These are phyloP conservation scores for Pheucticus melanocephalus DNA, from an alignment of 2,113 vertebrate species.

Conservation along the genomic window DNA sequence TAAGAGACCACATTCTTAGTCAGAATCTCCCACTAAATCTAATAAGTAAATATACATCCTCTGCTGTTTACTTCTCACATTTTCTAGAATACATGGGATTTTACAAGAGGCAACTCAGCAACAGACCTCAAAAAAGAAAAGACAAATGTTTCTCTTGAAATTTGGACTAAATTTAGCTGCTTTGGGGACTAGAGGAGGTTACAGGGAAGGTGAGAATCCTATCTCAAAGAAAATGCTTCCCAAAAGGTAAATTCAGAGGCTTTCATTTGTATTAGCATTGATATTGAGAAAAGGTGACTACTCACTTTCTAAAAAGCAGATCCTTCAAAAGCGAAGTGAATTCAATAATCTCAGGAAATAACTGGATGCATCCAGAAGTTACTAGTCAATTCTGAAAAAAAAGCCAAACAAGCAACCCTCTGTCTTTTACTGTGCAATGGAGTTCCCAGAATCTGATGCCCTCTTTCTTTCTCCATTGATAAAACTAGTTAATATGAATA, in stretches of 20 bases:
- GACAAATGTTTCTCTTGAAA: background rate
- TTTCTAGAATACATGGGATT: background rate
- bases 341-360: background rate
- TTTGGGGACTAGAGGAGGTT: background rate
- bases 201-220: background rate
- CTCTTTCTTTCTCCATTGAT: background rate
- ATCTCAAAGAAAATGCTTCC: background rate
- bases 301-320: background rate
- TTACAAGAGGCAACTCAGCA: background rate
- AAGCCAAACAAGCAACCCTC: background rate
- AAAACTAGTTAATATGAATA: background rate
- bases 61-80: background rate
- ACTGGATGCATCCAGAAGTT: background rate
- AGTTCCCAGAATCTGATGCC: background rate
- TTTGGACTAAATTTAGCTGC: background rate
- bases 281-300: background rate
- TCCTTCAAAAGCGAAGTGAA: background rate
- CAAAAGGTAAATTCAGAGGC: background rate
- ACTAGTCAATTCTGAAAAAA: background rate
- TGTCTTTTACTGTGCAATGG: background rate
- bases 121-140: background rate
- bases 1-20: background rate
- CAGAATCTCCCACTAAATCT: background rate
- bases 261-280: background rate
- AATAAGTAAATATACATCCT: background rate